Evolutionary conservation across 2,113 vertebrate species (phyloP).

Genomic region (Myotis brandtii): DNA sequence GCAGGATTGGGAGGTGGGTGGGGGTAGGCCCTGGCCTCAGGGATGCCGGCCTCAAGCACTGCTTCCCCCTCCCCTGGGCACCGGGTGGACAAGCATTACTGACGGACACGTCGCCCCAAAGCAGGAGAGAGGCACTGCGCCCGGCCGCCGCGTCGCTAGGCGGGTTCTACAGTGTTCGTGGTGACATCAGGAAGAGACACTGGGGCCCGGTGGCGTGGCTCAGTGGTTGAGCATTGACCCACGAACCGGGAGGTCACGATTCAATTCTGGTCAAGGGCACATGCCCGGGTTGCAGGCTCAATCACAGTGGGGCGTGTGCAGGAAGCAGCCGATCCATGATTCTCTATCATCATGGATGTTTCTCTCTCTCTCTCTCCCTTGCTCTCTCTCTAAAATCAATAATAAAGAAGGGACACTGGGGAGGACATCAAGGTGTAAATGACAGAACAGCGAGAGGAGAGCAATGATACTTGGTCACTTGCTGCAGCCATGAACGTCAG

Average conservation of each 20-base stretch:
- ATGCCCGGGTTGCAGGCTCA: too few relatives aligned
- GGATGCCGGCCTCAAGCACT: background rate
- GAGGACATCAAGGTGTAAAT: background rate
- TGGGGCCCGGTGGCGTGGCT: too few relatives aligned
- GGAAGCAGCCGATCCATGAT: too few relatives aligned
- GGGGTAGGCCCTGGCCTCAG: background rate
- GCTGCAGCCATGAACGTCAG: background rate
- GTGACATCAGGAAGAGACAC: background rate
- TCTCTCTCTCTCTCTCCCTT: too few relatives aligned
- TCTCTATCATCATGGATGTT: too few relatives aligned
- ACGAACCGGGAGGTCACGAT: too few relatives aligned
- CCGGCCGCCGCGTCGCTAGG: accelerated
- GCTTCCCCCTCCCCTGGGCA: too few relatives aligned
- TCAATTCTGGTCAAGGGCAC: too few relatives aligned
- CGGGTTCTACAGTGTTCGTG: background rate
- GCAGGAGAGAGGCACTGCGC: background rate
- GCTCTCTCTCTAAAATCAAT: too few relatives aligned
- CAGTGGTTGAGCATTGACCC: too few relatives aligned
- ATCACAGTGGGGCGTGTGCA: too few relatives aligned
- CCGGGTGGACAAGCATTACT: background rate
- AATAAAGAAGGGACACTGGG: background rate
- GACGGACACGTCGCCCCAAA: accelerated
- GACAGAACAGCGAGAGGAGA: background rate
- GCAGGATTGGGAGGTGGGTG: background rate
- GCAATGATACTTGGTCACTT: background rate